Conservation (phyloP, 2,888 invertebrate species). For the Metalampra italica region DNA sequence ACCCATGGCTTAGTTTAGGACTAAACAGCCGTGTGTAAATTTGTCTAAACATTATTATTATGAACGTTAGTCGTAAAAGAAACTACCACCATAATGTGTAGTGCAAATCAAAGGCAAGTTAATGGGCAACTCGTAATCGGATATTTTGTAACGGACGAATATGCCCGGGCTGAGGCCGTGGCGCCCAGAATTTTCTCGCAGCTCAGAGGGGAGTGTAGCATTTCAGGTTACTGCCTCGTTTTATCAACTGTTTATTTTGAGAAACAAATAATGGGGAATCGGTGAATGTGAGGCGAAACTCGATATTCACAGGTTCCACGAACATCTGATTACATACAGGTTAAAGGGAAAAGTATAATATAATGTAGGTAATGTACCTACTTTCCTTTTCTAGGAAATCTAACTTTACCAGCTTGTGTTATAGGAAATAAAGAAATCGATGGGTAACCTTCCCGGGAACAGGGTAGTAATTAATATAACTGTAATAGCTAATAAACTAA, state of each 20-base stretch:
- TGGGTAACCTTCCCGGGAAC: too few relatives aligned
- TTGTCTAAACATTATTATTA: too few relatives aligned
- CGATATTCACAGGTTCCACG: too few relatives aligned
- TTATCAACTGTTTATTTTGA: not conserved
- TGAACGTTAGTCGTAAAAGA: not conserved
- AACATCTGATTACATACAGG: too few relatives aligned
- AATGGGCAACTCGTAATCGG: conserved; percentile 47
- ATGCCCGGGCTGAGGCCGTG: not conserved
- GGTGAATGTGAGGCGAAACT: not conserved
- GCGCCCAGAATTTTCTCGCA: not conserved
- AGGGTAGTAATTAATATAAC: too few relatives aligned
- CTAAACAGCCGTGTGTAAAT: conserved; percentile 76
- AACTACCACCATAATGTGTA: not conserved
- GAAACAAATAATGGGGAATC: not conserved
- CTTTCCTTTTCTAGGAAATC: too few relatives aligned
- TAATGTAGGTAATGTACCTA: too few relatives aligned
- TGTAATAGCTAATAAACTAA: too few relatives aligned
- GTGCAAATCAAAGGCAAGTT: conserved; percentile 24
- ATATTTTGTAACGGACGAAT: conserved; percentile 34
- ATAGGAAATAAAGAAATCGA: too few relatives aligned
- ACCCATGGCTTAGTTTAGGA: too few relatives aligned
- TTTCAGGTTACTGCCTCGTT: not conserved
- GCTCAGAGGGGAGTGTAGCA: not conserved
- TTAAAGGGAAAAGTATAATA: too few relatives aligned
- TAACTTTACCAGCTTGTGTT: too few relatives aligned